Percentiles rank a stretch among this genome's conserved stretches.
These are phyloP conservation scores for Shargacucullia verbasci DNA, from an alignment of 2,888 invertebrate species.

Conservation along the genomic window DNA sequence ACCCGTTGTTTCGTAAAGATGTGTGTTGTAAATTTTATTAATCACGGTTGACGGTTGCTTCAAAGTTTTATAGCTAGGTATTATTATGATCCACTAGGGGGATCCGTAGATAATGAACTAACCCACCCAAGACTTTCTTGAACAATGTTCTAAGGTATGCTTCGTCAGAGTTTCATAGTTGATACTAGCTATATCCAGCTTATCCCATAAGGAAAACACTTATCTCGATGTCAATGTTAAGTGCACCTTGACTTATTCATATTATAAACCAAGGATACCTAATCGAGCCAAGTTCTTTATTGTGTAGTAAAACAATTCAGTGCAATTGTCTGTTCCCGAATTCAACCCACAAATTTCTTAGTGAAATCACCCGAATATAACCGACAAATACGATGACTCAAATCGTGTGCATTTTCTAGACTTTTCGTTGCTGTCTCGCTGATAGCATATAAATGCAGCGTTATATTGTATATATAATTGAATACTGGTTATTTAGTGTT, in stretches of 20 bases:
- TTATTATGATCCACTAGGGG: neutral
- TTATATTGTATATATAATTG: constrained; percentile 29
- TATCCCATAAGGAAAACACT: neutral
- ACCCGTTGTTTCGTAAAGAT: constrained; percentile 49
- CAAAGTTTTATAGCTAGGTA: constrained; percentile 24
- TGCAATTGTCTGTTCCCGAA: too few relatives aligned
- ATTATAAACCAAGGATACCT: neutral
- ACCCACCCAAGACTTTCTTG: neutral
- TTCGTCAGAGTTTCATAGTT: too few relatives aligned
- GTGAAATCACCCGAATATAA: too few relatives aligned
- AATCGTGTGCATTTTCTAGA: constrained; percentile 7
- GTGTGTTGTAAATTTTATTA: constrained; percentile 29
- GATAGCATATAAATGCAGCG: constrained; percentile 5
- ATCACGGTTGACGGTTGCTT: constrained; percentile 17
- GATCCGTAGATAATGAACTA: neutral
- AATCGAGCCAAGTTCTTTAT: too few relatives aligned
- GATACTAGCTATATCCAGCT: neutral
- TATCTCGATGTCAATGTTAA: neutral
- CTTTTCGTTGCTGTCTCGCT: constrained; percentile 8
- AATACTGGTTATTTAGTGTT: constrained; percentile 30
- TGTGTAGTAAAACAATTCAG: too few relatives aligned
- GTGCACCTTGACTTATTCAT: neutral
- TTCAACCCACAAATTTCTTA: too few relatives aligned
- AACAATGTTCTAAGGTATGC: neutral
- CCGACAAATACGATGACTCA: neutral